A percentile compares a stretch with the other conserved stretches of the same genome.
These are phyloP conservation scores for Malurus melanocephalus DNA, from an alignment of 2,113 vertebrate species.

Conservation along the genomic window DNA sequence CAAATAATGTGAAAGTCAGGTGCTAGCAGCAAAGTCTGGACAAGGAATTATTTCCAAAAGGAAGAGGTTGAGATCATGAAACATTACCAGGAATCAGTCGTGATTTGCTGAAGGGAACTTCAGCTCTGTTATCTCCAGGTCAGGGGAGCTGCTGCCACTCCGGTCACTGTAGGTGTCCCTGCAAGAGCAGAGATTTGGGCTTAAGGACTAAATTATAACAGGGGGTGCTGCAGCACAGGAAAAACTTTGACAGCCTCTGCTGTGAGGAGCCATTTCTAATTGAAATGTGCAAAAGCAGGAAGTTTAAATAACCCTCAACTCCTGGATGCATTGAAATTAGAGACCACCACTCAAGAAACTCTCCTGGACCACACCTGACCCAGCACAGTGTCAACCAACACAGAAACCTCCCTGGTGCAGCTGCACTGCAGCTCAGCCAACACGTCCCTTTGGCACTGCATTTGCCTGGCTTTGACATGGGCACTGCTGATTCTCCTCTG, in stretches of 20 bases:
- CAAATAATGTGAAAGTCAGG: neutral
- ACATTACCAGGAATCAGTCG: conserved; percentile 70
- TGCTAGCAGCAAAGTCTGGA: neutral
- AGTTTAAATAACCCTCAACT: neutral
- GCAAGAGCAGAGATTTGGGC: neutral
- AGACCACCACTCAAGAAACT: too few species aligned
- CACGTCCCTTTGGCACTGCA: neutral
- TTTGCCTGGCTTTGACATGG: neutral
- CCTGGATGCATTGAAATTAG: neutral
- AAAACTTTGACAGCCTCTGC: neutral
- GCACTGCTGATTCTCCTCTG: neutral
- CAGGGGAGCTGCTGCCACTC: conserved; percentile 89
- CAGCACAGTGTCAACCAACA: neutral
- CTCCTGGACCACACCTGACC: neutral
- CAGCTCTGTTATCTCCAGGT: conserved; percentile 87
- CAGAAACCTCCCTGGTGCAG: neutral
- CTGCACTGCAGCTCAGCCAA: neutral
- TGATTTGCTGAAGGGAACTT: conserved; percentile 80
- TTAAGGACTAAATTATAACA: neutral
- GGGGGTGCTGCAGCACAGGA: neutral
- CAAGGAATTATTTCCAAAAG: neutral
- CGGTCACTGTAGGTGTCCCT: conserved; percentile 92
- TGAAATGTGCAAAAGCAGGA: neutral
- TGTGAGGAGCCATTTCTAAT: neutral
- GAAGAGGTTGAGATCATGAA: neutral